Evolutionary conservation across 2,113 vertebrate genomes (phyloP).

Genomic region (Origma solitaria): DNA sequence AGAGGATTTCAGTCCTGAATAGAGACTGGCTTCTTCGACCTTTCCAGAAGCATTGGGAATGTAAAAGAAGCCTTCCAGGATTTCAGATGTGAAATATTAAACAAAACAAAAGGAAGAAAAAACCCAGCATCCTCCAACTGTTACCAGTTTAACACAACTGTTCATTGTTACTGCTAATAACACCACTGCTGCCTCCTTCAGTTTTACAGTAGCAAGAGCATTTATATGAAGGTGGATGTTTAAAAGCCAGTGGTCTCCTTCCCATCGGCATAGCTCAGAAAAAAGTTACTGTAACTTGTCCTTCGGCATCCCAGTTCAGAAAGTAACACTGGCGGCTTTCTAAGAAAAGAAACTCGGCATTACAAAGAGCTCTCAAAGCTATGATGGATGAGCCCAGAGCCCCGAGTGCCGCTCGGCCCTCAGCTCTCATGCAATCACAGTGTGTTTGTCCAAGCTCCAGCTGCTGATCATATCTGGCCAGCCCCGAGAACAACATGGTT

Average conservation of each 20-base stretch:
- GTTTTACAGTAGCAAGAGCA: not conserved
- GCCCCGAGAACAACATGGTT: not conserved
- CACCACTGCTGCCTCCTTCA: not conserved
- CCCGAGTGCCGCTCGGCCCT: not conserved
- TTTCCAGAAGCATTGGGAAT: not conserved
- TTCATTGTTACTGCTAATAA: not conserved
- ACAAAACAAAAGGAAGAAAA: not conserved
- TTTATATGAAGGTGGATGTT: not conserved
- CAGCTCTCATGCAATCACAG: not conserved
- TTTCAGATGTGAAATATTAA: not conserved
- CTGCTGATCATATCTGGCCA: not conserved
- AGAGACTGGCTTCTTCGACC: not conserved
- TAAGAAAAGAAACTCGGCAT: not conserved
- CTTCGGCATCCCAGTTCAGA: not conserved
- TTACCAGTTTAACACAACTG: not conserved
- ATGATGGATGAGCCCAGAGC: not conserved
- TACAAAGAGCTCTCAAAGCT: not conserved
- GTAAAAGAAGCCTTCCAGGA: not conserved
- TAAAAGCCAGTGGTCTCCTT: not conserved
- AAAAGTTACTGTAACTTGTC: not conserved
- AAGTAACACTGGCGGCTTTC: not conserved
- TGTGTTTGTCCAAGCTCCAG: not conserved
- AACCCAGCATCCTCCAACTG: fast-evolving
- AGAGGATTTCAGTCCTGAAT: not conserved
- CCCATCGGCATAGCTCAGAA: not conserved